Conservation (phyloP, 2,113 vertebrate genomes). For the Caloenas nicobarica region DNA sequence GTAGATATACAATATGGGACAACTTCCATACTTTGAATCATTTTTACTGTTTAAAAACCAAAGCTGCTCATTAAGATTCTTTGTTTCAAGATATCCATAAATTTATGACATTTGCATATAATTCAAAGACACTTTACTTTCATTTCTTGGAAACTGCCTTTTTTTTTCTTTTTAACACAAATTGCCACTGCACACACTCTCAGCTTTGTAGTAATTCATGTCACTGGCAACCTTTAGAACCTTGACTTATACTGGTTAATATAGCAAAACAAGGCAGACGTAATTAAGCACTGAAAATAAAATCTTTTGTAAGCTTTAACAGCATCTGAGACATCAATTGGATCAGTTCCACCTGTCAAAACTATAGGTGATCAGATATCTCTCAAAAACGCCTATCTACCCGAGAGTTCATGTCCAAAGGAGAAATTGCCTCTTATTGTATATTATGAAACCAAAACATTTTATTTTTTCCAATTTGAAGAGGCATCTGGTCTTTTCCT, state of each 20-base stretch:
- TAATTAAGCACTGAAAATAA: slow-evolving; percentile 26
- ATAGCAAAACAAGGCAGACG: neutral
- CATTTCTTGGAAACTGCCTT: neutral
- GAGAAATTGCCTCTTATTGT: neutral
- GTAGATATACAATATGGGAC: neutral
- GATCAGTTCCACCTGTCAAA: neutral
- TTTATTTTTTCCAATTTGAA: neutral
- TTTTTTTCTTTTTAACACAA: neutral
- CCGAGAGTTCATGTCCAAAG: neutral
- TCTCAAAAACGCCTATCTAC: neutral
- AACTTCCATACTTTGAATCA: neutral
- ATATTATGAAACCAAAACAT: neutral
- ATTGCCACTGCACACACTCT: neutral
- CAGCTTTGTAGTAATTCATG: neutral
- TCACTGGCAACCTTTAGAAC: slow-evolving; percentile 15
- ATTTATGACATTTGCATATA: neutral
- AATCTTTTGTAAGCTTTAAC: neutral
- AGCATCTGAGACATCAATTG: neutral
- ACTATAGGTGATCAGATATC: neutral
- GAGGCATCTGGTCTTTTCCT: neutral
- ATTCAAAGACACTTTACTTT: neutral
- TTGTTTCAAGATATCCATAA: neutral
- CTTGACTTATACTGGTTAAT: neutral
- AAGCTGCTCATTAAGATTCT: neutral
- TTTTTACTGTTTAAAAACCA: neutral